These are phyloP conservation scores for Anhinga anhinga DNA, from an alignment of 2,113 vertebrate genomes.

Conservation along the genomic window DNA sequence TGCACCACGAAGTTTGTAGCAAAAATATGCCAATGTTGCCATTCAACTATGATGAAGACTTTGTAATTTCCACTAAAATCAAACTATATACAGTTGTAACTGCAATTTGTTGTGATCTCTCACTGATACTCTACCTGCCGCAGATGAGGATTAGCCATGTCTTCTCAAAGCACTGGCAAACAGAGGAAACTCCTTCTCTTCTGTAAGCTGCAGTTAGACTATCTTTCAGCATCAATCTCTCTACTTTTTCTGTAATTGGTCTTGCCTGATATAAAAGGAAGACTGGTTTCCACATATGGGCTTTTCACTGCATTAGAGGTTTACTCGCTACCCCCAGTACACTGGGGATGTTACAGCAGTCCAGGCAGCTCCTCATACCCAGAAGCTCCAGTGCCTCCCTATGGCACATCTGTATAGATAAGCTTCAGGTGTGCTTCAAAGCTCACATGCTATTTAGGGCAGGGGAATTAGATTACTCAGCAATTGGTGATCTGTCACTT, in stretches of 20 bases:
- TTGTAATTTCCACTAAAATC: no score
- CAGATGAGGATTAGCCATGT: not conserved
- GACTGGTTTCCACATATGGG: not conserved
- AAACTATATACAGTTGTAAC: not conserved
- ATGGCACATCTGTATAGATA: rapidly evolving
- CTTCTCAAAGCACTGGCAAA: not conserved
- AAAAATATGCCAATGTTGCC: not conserved
- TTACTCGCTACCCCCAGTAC: not conserved
- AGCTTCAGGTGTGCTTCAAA: not conserved
- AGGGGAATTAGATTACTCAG: not conserved
- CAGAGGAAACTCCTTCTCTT: not conserved
- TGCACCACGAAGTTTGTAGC: not conserved
- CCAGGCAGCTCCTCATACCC: not conserved
- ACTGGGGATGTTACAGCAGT: not conserved
- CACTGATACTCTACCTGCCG: not conserved
- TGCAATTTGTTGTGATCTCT: not conserved
- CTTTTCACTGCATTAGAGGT: not conserved
- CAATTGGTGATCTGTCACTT: not conserved
- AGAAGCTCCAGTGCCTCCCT: rapidly evolving
- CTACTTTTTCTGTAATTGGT: not conserved
- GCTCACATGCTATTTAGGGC: not conserved
- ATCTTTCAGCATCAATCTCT: not conserved
- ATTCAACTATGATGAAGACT: not conserved
- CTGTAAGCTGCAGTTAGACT: not conserved
- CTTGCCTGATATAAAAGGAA: not conserved